These are phyloP conservation scores for Phortica variegata DNA, from an alignment of 1,140 invertebrate genomes.

Conservation along the genomic window DNA sequence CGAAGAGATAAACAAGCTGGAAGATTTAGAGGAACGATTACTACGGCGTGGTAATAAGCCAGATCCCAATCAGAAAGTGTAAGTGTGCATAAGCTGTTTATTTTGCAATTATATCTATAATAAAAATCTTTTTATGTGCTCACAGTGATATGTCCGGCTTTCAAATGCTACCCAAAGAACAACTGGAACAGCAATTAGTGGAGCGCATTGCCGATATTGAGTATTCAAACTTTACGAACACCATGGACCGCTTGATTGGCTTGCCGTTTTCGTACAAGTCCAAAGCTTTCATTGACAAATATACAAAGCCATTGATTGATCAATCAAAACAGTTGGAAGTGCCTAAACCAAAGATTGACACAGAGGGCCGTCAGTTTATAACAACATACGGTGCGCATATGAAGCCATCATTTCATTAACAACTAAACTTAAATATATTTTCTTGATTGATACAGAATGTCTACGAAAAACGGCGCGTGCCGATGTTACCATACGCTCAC, in stretches of 20 bases:
- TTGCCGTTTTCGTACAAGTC: constrained; percentile 71
- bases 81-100: no score
- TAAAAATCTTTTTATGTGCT: not conserved
- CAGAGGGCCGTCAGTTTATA: constrained; percentile 68
- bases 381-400: constrained; percentile 64
- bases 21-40: constrained; percentile 71
- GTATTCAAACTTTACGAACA: constrained; percentile 72
- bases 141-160: constrained; percentile 61
- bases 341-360: constrained; percentile 68
- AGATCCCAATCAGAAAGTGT: constrained; percentile 64
- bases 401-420: not conserved
- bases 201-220: constrained; percentile 72
- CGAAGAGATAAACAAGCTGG: constrained; percentile 65
- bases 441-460: constrained; percentile 62
- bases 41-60: constrained; percentile 63
- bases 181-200: constrained; percentile 68
- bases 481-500: constrained; percentile 66
- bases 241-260: constrained; percentile 69
- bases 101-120: not conserved
- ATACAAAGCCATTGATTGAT: constrained; percentile 61
- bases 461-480: constrained; percentile 71
- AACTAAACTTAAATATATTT: not conserved
- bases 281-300: constrained; percentile 74
- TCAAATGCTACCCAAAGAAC: constrained; percentile 69
- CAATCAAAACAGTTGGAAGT: constrained; percentile 61